These are phyloP conservation scores for Gymnocephalus cernua DNA, from an alignment of 2,113 vertebrate species.

Conservation along the genomic window DNA sequence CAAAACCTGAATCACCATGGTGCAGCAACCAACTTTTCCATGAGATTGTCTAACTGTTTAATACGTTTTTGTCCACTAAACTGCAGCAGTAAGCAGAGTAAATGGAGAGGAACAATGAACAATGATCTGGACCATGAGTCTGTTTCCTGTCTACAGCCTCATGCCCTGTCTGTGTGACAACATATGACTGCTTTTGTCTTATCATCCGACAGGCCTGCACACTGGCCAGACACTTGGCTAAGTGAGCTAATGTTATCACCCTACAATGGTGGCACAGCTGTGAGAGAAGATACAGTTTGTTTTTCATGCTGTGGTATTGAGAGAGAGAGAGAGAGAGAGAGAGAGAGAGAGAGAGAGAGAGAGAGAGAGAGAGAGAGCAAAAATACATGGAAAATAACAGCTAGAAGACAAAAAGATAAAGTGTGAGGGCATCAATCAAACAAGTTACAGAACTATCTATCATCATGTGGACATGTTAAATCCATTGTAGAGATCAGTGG, in stretches of 20 bases:
- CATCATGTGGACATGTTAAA: conserved; percentile 25
- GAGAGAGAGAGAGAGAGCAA: neutral
- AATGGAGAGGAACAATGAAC: conserved; percentile 68
- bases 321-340: no score
- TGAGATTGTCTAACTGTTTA: conserved; percentile 42
- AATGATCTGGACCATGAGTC: conserved; percentile 67
- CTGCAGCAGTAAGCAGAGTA: conserved; percentile 69
- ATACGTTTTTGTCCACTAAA: conserved; percentile 49
- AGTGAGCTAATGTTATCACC: conserved; percentile 39
- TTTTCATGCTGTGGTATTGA: conserved; percentile 8
- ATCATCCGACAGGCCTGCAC: conserved; percentile 74
- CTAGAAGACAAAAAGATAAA: neutral
- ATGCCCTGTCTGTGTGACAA: conserved; percentile 56
- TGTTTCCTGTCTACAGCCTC: conserved; percentile 70
- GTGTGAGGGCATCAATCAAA: conserved; percentile 3
- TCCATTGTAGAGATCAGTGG: neutral
- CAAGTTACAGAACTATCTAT: neutral
- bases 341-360: no score
- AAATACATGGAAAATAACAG: neutral
- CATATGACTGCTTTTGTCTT: conserved; percentile 76
- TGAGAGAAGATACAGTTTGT: conserved; percentile 11
- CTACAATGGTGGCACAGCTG: conserved; percentile 33
- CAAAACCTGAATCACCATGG: neutral
- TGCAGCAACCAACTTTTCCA: conserved; percentile 44
- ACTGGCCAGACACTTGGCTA: conserved; percentile 52